phyloP scores from a whole-genome alignment of 2,888 invertebrate species.

The Ashinkailepas kermadecensis region DNA sequence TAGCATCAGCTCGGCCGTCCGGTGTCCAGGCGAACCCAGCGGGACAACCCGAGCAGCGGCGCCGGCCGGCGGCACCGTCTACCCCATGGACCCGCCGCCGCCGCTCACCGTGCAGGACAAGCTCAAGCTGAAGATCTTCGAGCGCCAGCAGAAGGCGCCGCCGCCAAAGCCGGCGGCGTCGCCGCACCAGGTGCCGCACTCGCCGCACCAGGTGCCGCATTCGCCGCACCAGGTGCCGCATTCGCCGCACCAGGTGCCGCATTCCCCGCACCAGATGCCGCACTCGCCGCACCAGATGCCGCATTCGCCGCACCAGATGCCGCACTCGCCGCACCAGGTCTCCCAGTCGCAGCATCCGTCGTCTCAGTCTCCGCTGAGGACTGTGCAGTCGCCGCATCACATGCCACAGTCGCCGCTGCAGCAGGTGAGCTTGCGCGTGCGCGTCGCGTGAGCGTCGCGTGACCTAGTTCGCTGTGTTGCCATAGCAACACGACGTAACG shows the following conservation, averaged over 20 bases:
- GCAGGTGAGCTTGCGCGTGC: background rate
- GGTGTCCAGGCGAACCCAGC: conserved; percentile 17
- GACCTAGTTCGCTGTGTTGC: no score
- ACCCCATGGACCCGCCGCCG: conserved; percentile 1
- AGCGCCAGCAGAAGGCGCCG: conserved; percentile 2
- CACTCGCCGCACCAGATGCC: background rate
- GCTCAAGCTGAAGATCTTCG: conserved; percentile 15
- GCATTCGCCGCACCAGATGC: background rate
- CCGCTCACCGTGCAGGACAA: background rate
- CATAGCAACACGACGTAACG: no score
- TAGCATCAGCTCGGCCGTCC: background rate
- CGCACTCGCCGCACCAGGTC: background rate
- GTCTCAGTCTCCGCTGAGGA: background rate
- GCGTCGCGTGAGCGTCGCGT: no score
- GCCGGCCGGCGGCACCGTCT: background rate
- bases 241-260: background rate
- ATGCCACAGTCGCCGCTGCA: background rate
- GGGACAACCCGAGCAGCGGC: background rate
- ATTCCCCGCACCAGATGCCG: background rate
- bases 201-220: background rate
- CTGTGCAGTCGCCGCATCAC: background rate
- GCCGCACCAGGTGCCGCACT: background rate
- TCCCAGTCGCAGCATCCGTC: background rate
- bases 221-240: conserved; percentile 1
- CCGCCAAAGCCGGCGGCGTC: background rate